These are phyloP conservation scores for Coregonus sp. DNA, from an alignment of 2,797 vertebrate genomes.

Conservation along the genomic window DNA sequence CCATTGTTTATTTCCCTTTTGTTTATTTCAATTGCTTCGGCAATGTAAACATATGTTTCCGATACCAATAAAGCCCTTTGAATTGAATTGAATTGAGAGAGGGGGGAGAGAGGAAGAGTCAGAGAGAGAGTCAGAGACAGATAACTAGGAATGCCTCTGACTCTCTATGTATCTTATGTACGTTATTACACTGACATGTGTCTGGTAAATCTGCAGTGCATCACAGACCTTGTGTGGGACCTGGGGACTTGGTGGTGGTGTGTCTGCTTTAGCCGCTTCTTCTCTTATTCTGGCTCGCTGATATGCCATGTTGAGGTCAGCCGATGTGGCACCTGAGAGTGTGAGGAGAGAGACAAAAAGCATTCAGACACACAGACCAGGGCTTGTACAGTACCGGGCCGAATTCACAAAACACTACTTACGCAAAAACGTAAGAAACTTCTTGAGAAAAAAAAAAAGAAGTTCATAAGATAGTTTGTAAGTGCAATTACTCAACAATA, in stretches of 20 bases:
- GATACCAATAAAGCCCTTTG: too few relatives aligned
- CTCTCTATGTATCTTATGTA: background rate
- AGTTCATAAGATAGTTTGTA: too few relatives aligned
- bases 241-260: conserved; percentile 26
- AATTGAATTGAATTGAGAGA: background rate
- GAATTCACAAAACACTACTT: too few relatives aligned
- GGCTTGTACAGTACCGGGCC: background rate
- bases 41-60: too few relatives aligned
- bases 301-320: conserved; percentile 72
- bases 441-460: background rate
- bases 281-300: conserved; percentile 65
- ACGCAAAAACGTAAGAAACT: too few relatives aligned
- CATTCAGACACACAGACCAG: background rate
- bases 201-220: background rate
- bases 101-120: background rate
- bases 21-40: too few relatives aligned
- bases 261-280: conserved; percentile 47
- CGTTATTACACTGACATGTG: background rate
- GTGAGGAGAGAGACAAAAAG: background rate
- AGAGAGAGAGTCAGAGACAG: background rate
- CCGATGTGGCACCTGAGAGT: conserved; percentile 58
- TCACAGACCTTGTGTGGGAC: conserved; percentile 57
- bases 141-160: background rate
- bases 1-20: too few relatives aligned
- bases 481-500: too few relatives aligned